Conservation (phyloP, 2,113 vertebrate genomes). For the Pampusana beccarii region DNA sequence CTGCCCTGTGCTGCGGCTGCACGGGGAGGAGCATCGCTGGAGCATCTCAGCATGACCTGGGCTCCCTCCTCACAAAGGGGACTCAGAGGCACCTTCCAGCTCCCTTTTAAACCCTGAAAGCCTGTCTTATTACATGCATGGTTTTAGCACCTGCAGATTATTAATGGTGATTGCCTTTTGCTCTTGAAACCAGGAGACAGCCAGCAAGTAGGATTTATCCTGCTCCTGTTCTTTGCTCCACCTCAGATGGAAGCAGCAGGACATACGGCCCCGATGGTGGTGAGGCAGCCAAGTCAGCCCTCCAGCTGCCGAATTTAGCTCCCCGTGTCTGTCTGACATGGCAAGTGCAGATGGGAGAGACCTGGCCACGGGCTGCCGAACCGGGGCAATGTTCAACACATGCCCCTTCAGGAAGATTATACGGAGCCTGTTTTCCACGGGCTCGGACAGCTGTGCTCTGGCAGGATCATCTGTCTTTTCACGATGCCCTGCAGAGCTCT, state of each 20-base stretch:
- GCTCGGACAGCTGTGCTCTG: conserved; percentile 21
- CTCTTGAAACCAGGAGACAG: not conserved
- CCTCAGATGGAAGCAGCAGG: not conserved
- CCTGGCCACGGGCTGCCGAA: not conserved
- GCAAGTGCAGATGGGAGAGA: not conserved
- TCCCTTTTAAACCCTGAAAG: not conserved
- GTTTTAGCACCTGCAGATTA: not conserved
- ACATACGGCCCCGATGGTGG: rapidly evolving
- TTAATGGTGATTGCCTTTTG: not conserved
- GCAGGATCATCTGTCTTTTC: conserved; percentile 20
- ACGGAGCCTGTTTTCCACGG: not conserved
- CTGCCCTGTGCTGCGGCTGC: not conserved
- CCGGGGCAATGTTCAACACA: not conserved
- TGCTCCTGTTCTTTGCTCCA: not conserved
- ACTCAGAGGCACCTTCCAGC: not conserved
- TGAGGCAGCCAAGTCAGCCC: not conserved
- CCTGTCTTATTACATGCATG: rapidly evolving
- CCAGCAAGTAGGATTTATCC: not conserved
- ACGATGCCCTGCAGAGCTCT: conserved; percentile 22
- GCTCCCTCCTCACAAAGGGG: not conserved
- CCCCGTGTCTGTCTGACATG: not conserved
- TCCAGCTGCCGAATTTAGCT: not conserved
- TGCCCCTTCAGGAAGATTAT: not conserved
- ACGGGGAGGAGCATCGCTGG: rapidly evolving
- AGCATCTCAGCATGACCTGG: not conserved